These are phyloP conservation scores for Diaprepes abbreviatus DNA, from an alignment of 2,888 invertebrate species.

Conservation along the genomic window DNA sequence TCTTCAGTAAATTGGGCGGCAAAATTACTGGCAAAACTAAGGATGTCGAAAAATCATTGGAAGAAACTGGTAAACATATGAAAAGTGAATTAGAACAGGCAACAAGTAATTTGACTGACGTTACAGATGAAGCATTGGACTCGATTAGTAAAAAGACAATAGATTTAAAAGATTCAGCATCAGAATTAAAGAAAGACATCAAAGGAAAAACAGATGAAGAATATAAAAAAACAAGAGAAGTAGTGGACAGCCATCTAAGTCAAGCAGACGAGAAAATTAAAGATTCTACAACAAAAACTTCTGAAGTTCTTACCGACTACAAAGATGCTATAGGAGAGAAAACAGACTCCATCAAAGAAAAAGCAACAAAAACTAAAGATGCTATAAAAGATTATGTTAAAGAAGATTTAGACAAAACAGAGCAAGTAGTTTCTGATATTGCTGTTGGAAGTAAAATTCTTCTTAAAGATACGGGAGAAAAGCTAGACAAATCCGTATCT, in stretches of 20 bases:
- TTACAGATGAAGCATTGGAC: background rate
- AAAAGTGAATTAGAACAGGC: slow-evolving; percentile 46
- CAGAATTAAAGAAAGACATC: background rate
- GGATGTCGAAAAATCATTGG: slow-evolving; percentile 29
- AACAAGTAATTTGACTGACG: slow-evolving; percentile 34
- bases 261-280: background rate
- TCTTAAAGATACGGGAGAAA: background rate
- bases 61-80: slow-evolving; percentile 10
- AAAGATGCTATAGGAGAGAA: no score
- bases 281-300: background rate
- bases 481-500: background rate
- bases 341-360: background rate
- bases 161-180: background rate
- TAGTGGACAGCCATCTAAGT: no score
- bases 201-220: background rate
- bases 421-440: slow-evolving; percentile 24
- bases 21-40: slow-evolving; percentile 37
- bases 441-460: background rate
- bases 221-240: no score
- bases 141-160: background rate
- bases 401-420: slow-evolving; percentile 39
- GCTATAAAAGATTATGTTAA: slow-evolving; percentile 14
- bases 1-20: slow-evolving; percentile 30
- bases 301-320: background rate
- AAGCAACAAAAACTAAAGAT: background rate